These are phyloP conservation scores for Gastrophysa polygoni DNA, from an alignment of 2,888 invertebrate genomes.

Conservation along the genomic window DNA sequence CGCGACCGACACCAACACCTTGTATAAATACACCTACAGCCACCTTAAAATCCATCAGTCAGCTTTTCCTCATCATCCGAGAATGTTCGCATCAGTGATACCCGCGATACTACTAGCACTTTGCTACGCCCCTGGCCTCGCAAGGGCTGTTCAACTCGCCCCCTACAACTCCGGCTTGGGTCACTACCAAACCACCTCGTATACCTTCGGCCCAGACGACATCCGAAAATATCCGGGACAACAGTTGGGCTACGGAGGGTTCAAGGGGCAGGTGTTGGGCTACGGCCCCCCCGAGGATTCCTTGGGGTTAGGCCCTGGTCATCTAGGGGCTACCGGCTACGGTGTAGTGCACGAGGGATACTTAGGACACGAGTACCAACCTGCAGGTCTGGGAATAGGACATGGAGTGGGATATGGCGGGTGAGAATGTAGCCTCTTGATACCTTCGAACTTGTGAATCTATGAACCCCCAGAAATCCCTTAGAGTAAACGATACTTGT, in stretches of 20 bases:
- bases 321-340: too few species aligned
- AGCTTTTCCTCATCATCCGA: not conserved
- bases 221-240: too few species aligned
- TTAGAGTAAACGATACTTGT: too few species aligned
- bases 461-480: too few species aligned
- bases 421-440: too few species aligned
- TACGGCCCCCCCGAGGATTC: not conserved
- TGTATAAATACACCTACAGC: constrained; percentile 6
- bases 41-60: not conserved
- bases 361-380: not conserved
- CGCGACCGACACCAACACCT: not conserved
- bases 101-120: not conserved
- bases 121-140: not conserved
- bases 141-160: not conserved
- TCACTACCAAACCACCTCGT: too few species aligned
- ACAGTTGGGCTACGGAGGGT: not conserved
- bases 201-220: too few species aligned
- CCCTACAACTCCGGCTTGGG: constrained; percentile 17
- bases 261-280: not conserved
- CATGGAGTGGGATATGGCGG: constrained; percentile 43
- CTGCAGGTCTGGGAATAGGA: constrained; percentile 23
- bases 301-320: too few species aligned
- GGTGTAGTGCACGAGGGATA: too few species aligned
- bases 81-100: constrained; percentile 4
- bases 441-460: too few species aligned